Evolutionary conservation across 2,797 vertebrate species (phyloP).

Genomic region (Sternarchorhynchus goeldii): DNA sequence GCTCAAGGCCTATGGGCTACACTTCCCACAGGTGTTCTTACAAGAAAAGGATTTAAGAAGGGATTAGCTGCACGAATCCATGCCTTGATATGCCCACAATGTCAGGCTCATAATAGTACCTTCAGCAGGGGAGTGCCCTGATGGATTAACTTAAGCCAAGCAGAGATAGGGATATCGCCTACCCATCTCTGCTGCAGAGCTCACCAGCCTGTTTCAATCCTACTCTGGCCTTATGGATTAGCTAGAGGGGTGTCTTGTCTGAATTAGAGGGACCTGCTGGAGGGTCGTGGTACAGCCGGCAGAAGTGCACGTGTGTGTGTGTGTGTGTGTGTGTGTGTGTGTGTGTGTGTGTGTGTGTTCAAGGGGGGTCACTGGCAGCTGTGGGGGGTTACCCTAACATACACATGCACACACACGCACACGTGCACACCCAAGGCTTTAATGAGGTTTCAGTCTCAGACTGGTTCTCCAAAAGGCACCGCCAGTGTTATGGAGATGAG

Average conservation of each 20-base stretch:
- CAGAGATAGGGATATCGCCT: conserved; percentile 63
- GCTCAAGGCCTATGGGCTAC: not conserved
- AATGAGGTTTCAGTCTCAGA: conserved; percentile 71
- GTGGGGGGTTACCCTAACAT: conserved; percentile 63
- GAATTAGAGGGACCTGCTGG: conserved; percentile 42
- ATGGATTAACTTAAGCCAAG: conserved; percentile 44
- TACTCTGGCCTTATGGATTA: conserved; percentile 59
- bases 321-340: too few relatives aligned
- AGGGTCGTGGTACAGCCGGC: conserved; percentile 26
- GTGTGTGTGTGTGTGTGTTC: too few relatives aligned
- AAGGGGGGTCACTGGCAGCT: conserved; percentile 61
- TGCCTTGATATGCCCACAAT: conserved; percentile 24
- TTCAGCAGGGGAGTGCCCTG: conserved; percentile 46
- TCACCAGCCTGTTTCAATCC: conserved; percentile 36
- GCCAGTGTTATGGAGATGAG: conserved; percentile 79
- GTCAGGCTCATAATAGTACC: conserved; percentile 36
- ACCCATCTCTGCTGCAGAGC: conserved; percentile 42
- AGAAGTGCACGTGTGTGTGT: conserved; percentile 8
- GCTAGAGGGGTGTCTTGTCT: conserved; percentile 55
- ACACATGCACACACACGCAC: conserved; percentile 49
- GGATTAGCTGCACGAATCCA: conserved; percentile 37
- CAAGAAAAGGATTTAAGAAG: conserved; percentile 26
- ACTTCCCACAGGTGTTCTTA: conserved; percentile 15
- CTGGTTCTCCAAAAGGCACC: conserved; percentile 56
- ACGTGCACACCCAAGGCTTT: conserved; percentile 58